Evolutionary conservation across 2,113 vertebrate species (phyloP), one percentile per base, ranked within the genome.

Genomic region (Polypterus bichir): DNA sequence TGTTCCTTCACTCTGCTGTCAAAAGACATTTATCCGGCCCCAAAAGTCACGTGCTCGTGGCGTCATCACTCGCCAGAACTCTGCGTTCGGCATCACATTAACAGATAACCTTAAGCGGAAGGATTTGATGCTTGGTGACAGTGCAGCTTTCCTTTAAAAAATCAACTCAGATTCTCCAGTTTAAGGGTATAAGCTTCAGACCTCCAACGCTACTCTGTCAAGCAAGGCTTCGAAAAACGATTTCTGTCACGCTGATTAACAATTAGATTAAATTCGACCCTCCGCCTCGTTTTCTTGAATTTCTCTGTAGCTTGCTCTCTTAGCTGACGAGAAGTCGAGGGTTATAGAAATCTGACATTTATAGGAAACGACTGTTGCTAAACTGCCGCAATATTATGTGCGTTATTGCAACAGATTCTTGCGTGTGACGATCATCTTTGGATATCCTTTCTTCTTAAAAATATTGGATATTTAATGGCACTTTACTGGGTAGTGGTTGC

Each of bases 11-110:
- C 74, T 68, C 68, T 65, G 73, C 71, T 62, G 72, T 71, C 76
- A 74, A 79, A 77, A 79, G 73, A 75, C 76, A 83, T 87, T 85
- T 88, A 87, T 87, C 79, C 82, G 70, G 68, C 63, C 69, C 59
- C 56, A 62, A 67, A 59, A 68, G 53, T 86, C 86, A 88, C 85
- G 82, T 87, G 86, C 68, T 71, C 56, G 51, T 61, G 64, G 77
- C 82, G 79, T 83, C 80, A 78, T 44, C 74, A 64, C 66, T 69
- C 69, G 79, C 75, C 78, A 78, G 79, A 79, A 81, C 60, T 53
- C 58, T 27, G 46, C 48, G 10, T 59, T 5, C 27, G 27, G 27
- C 27, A 27, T 27, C 27, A 27, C 27, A 27, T 27, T 27, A 27
- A 27, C 27, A 27, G 27, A 27, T 27, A 27, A 27, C 27, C 27